A percentile compares a stretch with the other conserved stretches of the same genome.
These are phyloP conservation scores for Sepiola atlantica DNA, from an alignment of 2,888 invertebrate genomes.

Conservation along the genomic window DNA sequence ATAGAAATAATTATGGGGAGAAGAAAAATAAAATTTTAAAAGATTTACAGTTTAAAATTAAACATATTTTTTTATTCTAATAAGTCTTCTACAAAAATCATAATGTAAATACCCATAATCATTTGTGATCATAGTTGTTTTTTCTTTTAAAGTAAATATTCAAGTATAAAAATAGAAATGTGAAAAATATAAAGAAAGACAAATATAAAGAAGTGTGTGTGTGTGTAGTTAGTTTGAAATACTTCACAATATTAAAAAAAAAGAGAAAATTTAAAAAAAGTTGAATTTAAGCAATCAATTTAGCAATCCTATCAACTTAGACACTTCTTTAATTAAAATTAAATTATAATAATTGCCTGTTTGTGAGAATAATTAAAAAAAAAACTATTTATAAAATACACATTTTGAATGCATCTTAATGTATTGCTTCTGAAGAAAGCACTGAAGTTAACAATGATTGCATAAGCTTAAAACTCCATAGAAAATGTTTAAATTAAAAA, in stretches of 20 bases:
- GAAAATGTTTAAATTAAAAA: too few relatives aligned
- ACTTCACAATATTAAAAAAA: neutral
- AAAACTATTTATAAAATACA: too few relatives aligned
- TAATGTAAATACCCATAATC: neutral
- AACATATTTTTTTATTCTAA: neutral
- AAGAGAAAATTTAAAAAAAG: neutral
- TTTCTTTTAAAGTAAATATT: neutral
- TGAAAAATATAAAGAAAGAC: neutral
- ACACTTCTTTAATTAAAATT: neutral
- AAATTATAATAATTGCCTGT: neutral
- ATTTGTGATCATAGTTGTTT: neutral
- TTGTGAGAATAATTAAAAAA: too few relatives aligned
- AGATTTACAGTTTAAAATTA: neutral
- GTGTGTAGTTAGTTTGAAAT: neutral
- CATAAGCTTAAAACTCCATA: too few relatives aligned
- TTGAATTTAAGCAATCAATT: neutral
- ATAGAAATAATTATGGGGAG: too few relatives aligned
- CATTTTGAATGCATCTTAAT: too few relatives aligned
- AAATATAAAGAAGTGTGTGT: neutral
- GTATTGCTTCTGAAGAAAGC: too few relatives aligned
- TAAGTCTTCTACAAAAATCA: neutral
- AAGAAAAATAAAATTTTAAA: neutral
- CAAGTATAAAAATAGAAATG: constrained; percentile 32
- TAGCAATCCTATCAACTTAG: neutral
- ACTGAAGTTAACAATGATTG: too few relatives aligned